phyloP scores from a whole-genome alignment of 2,113 vertebrate genomes.

The human region GRCh38 chr11:42683001-42683500 shows the following conservation, averaged over 20 bases:
- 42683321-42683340: too few species aligned
- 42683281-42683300: too few species aligned
- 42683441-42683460: too few species aligned
- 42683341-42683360: too few species aligned
- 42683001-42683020: not conserved
- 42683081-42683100: not conserved
- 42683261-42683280: not conserved
- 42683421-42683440: too few species aligned
- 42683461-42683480: too few species aligned
- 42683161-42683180: not conserved
- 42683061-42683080: not conserved
- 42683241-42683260: not conserved
- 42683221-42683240: not conserved
- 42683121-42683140: not conserved
- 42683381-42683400: too few species aligned
- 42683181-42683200: not conserved
- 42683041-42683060: not conserved
- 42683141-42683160: not conserved
- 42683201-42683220: not conserved
- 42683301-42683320: too few species aligned
- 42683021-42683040: not conserved
- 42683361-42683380: too few species aligned
- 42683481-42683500: too few species aligned
- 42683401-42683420: too few species aligned
- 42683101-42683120: not conserved